phyloP scores from a whole-genome alignment of 2,888 invertebrate species.

The Erpobdella octoculata region DNA sequence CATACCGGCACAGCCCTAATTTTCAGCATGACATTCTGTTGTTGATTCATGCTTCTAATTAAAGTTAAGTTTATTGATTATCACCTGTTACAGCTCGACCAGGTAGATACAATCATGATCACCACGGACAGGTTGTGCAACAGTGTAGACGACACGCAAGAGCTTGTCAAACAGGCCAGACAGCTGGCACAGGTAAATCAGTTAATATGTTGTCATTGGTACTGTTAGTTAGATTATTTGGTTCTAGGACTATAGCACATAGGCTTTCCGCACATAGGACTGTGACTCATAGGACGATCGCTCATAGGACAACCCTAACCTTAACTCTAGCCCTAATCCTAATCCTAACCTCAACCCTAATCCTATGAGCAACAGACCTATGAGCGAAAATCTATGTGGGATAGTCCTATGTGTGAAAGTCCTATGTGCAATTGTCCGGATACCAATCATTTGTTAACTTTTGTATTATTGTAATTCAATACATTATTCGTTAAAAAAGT shows the following conservation, averaged over 20 bases:
- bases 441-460: neutral
- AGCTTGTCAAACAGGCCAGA: constrained; percentile 87
- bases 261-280: too few relatives aligned
- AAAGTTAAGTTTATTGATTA: constrained; percentile 35
- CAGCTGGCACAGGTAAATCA: constrained; percentile 68
- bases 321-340: too few relatives aligned
- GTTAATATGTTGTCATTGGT: neutral
- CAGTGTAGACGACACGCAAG: constrained; percentile 75
- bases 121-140: constrained; percentile 80
- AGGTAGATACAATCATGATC: constrained; percentile 79
- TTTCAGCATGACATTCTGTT: neutral
- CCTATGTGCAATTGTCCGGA: too few relatives aligned
- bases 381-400: too few relatives aligned
- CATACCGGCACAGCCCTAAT: too few relatives aligned
- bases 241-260: too few relatives aligned
- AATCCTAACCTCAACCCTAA: too few relatives aligned
- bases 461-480: neutral
- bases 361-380: too few relatives aligned
- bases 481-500: neutral
- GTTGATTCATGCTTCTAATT: neutral
- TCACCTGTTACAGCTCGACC: constrained; percentile 41
- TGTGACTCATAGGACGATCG: too few relatives aligned
- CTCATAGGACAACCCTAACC: too few relatives aligned
- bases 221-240: too few relatives aligned
- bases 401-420: too few relatives aligned